These are phyloP conservation scores for Lonchura striata DNA, from an alignment of 2,113 vertebrate species.

Conservation along the genomic window DNA sequence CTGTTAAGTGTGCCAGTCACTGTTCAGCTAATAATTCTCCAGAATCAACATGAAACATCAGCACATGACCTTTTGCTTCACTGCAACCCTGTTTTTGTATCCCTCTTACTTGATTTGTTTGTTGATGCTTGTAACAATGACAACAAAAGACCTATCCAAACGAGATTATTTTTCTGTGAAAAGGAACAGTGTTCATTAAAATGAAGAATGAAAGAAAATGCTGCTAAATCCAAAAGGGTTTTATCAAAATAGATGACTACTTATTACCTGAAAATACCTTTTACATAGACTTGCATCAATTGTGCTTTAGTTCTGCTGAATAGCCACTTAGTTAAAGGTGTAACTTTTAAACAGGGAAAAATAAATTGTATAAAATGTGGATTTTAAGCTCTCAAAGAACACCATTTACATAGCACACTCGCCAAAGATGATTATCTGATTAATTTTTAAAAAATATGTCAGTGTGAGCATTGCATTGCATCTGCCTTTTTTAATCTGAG, in stretches of 20 bases:
- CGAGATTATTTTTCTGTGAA: constrained; percentile 42
- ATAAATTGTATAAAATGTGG: neutral
- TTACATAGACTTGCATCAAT: neutral
- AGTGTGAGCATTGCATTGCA: neutral
- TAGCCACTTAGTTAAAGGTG: neutral
- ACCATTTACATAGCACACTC: neutral
- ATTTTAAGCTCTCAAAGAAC: neutral
- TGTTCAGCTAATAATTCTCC: constrained; percentile 68
- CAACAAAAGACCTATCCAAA: constrained; percentile 71
- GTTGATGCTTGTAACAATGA: constrained; percentile 65
- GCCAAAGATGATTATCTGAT: neutral
- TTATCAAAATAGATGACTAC: constrained; percentile 34
- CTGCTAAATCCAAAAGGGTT: constrained; percentile 40
- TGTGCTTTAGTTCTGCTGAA: neutral
- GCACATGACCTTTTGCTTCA: constrained; percentile 71
- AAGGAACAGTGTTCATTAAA: neutral
- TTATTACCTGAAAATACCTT: neutral
- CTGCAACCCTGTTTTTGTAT: constrained; percentile 60
- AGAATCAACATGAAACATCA: constrained; percentile 58
- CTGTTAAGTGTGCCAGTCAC: constrained; percentile 74
- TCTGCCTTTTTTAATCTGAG: neutral
- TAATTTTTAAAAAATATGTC: neutral
- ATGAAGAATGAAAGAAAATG: constrained; percentile 38
- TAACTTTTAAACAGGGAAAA: neutral
- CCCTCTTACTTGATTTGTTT: constrained; percentile 59